Evolutionary conservation across 2,888 invertebrate genomes (phyloP).

Genomic region (Dolichomitus sp.): DNA sequence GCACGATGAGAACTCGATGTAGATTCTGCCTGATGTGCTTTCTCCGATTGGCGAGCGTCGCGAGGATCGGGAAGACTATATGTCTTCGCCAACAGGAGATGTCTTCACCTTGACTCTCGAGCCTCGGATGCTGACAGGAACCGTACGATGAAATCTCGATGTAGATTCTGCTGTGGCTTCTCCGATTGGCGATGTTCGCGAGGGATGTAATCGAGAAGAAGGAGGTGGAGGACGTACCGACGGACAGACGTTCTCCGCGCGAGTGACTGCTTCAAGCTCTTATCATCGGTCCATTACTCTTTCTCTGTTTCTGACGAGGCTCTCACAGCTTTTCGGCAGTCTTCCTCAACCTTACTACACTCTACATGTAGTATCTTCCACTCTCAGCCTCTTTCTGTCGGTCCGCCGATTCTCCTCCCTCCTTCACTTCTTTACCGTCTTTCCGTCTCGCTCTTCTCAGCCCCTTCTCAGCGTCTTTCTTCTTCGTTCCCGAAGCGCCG

Average conservation of each 20-base stretch:
- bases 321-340: slow-evolving; percentile 34
- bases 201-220: slow-evolving; percentile 43
- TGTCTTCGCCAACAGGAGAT: slow-evolving; percentile 77
- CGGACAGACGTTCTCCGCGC: slow-evolving; percentile 76
- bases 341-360: slow-evolving; percentile 48
- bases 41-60: too few relatives aligned
- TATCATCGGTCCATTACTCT: slow-evolving; percentile 84
- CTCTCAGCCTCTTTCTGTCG: slow-evolving; percentile 66
- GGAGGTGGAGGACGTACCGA: slow-evolving; percentile 68
- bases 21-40: too few relatives aligned
- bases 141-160: slow-evolving; percentile 36
- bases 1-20: too few relatives aligned
- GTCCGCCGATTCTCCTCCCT: slow-evolving; percentile 62
- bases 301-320: slow-evolving; percentile 60
- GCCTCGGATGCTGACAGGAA: slow-evolving; percentile 76
- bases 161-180: not conserved
- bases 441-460: slow-evolving; percentile 11
- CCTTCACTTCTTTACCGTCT: slow-evolving; percentile 52
- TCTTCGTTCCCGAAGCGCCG: not conserved
- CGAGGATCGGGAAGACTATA: too few relatives aligned
- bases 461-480: slow-evolving; percentile 6
- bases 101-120: slow-evolving; percentile 77
- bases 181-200: not conserved
- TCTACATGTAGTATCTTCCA: slow-evolving; percentile 32
- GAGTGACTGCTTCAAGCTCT: slow-evolving; percentile 79